Evolutionary conservation across 2,888 invertebrate genomes (phyloP).

Genomic region (Teleiodes luculella): DNA sequence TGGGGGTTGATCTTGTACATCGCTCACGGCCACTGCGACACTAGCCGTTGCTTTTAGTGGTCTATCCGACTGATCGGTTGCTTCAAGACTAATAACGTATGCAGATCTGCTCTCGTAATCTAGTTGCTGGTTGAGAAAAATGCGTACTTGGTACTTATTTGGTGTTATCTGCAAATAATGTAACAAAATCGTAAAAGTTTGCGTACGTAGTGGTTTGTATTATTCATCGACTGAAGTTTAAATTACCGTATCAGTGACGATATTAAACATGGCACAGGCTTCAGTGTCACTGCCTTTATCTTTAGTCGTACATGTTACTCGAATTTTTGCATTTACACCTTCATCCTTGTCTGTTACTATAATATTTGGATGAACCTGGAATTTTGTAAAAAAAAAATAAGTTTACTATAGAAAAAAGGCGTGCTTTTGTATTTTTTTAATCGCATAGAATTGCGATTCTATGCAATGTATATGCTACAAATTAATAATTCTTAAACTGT

Average conservation of each 20-base stretch:
- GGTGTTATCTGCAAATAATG: constrained; percentile 72
- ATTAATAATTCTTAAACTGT: constrained; percentile 10
- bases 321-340: constrained; percentile 84
- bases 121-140: constrained; percentile 82
- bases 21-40: constrained; percentile 85
- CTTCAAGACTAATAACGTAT: constrained; percentile 83
- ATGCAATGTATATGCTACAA: no score
- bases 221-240: not conserved
- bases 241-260: constrained; percentile 82
- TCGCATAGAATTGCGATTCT: no score
- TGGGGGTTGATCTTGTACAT: constrained; percentile 91
- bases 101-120: constrained; percentile 89
- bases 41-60: constrained; percentile 83
- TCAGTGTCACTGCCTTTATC: constrained; percentile 80
- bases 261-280: constrained; percentile 83
- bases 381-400: no score
- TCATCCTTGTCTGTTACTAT: constrained; percentile 85
- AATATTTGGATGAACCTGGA: constrained; percentile 76
- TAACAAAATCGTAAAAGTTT: not conserved
- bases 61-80: constrained; percentile 81
- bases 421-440: no score
- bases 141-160: constrained; percentile 84
- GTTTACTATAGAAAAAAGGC: no score
- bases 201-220: no score
- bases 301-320: constrained; percentile 80